phyloP scores from a whole-genome alignment of 2,113 vertebrate genomes.

The Oryzias javanicus region DNA sequence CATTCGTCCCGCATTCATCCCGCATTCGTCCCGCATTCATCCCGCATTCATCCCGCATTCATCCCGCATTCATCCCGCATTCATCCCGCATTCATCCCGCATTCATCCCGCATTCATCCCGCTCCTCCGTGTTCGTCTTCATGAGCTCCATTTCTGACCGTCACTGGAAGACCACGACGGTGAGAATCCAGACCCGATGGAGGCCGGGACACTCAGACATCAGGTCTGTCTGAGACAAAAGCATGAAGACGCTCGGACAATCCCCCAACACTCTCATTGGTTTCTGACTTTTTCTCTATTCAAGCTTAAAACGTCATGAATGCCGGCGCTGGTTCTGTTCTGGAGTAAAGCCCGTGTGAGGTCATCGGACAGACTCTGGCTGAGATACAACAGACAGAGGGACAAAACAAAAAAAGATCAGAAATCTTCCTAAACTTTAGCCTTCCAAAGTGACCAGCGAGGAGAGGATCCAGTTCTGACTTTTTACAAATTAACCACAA shows the following conservation, averaged over 20 bases:
- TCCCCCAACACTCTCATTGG: constrained; percentile 7
- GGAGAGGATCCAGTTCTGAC: not conserved
- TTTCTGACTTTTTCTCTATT: constrained; percentile 18
- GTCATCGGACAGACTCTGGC: constrained; percentile 56
- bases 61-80: constrained; percentile 43
- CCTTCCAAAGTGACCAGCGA: constrained; percentile 20
- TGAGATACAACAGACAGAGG: constrained; percentile 52
- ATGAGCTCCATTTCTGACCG: constrained; percentile 26
- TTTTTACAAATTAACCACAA: no score
- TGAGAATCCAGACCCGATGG: no score
- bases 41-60: constrained; percentile 38
- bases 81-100: constrained; percentile 39
- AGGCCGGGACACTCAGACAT: no score
- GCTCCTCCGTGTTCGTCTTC: constrained; percentile 25
- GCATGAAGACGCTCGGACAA: not conserved
- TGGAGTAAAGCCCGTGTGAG: constrained; percentile 56
- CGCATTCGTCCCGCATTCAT: constrained; percentile 34
- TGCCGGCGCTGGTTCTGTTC: constrained; percentile 21
- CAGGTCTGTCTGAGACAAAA: constrained; percentile 10
- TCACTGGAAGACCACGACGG: constrained; percentile 6
- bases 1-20: constrained; percentile 41
- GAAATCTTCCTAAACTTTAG: not conserved
- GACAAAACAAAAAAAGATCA: constrained; percentile 39
- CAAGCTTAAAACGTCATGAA: not conserved
- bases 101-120: constrained; percentile 37